Conservation (phyloP, 2,113 vertebrate genomes). For the Nothoprocta pentlandii region DNA sequence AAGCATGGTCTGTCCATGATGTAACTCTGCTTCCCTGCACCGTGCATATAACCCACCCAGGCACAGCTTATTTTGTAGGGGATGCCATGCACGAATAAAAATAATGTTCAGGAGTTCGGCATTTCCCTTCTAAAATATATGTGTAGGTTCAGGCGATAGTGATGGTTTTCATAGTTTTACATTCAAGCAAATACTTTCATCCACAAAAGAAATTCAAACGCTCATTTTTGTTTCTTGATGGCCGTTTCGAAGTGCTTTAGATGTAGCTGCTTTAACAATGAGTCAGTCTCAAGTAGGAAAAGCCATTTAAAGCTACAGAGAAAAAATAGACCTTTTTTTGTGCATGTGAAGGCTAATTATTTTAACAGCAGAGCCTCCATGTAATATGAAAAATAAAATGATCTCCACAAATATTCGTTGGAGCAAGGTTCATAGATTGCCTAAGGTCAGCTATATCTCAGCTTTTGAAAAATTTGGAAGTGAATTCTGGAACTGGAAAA, state of each 20-base stretch:
- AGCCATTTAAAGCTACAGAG: constrained; percentile 12
- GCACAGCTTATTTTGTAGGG: fast-evolving
- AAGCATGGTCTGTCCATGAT: neutral
- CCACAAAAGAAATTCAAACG: neutral
- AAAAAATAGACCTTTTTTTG: neutral
- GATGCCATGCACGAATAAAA: neutral
- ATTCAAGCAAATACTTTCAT: neutral
- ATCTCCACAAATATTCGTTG: neutral
- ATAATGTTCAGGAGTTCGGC: neutral
- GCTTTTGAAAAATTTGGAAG: neutral
- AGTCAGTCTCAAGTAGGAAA: constrained; percentile 22
- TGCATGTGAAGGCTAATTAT: neutral
- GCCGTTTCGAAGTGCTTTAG: constrained; percentile 14
- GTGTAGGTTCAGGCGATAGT: neutral
- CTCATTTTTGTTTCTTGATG: constrained; percentile 9
- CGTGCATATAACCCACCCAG: neutral
- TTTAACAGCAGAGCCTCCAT: neutral
- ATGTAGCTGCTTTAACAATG: constrained; percentile 31
- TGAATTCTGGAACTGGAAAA: constrained; percentile 21
- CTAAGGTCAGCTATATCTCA: neutral
- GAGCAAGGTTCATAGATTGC: neutral
- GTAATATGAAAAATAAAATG: neutral
- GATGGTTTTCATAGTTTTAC: neutral
- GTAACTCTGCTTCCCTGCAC: neutral
- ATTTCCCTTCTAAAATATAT: neutral